These are phyloP conservation scores for Mesembrinibis cayennensis DNA, from an alignment of 2,113 vertebrate genomes.

Conservation along the genomic window DNA sequence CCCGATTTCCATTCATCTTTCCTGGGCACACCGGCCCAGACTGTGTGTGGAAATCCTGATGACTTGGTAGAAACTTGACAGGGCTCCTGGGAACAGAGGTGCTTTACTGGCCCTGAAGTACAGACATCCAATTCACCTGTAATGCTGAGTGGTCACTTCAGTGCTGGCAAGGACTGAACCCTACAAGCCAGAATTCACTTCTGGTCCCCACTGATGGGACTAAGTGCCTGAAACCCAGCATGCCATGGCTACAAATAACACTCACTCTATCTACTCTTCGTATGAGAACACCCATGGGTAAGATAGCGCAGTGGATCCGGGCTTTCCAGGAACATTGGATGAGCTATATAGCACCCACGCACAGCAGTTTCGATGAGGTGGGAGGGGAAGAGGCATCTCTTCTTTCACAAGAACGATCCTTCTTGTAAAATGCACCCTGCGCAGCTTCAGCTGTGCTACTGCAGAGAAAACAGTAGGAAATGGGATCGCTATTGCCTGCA, in stretches of 20 bases:
- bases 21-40: not conserved
- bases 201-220: not conserved
- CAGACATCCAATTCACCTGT: not conserved
- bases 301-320: not conserved
- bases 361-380: not conserved
- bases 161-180: not conserved
- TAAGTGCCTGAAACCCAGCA: not conserved
- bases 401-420: not conserved
- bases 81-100: not conserved
- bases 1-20: not conserved
- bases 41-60: rapidly evolving
- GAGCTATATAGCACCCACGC: not conserved
- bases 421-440: rapidly evolving
- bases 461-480: not conserved
- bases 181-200: not conserved
- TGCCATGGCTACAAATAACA: rapidly evolving
- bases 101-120: not conserved
- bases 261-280: not conserved
- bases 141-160: not conserved
- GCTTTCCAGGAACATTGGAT: not conserved
- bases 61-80: rapidly evolving
- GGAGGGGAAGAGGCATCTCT: not conserved
- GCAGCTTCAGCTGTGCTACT: not conserved
- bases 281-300: rapidly evolving
- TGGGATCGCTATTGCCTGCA: not conserved